Base-by-base conservation (phyloP, 2,797 vertebrate genomes). In the Lutjanus campechanus region DNA sequence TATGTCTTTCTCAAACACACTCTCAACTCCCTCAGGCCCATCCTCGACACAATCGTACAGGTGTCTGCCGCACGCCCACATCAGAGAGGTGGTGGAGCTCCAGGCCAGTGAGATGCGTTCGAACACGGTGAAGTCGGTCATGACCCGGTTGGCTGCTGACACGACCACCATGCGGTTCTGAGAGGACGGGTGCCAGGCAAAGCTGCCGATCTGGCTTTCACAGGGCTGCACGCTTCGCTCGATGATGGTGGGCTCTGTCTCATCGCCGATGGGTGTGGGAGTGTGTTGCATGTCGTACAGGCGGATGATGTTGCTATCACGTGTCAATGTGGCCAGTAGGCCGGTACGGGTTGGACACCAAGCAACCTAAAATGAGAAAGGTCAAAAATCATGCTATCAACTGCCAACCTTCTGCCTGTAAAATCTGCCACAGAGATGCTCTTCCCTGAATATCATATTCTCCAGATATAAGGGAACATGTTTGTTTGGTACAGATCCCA, bases 241-340 rank as follows among this genome's bases (percentile, higher is more conserved):
- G n/a, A 99, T 99, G 91, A 99, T 98, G 51, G 98, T 99, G 20
- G 98, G 98, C 92, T 99, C 98, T 0, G 97, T 98, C 95, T 99
- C 98, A 43, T 99, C 98, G 0, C 97, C 98, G 51, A 99, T 97
- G 50, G 98, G 98, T 0, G 98, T 97, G 5, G 98, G 98, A 0
- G 98, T 96, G 85, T 99, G 98, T 73, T 99, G 98, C 98, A 99
- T 99, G 94, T 99, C 98, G 55, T 99, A 99, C 6, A 99, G 95
- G 12, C 97, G 96, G 88, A 99, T 97, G 58, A 99, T 96, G 85
- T 98, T 98, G 91, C 97, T 98, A 92, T 99, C 98, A 12, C 97
- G 97, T 0, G 97, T 99, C 85, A 99, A 92, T 1, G 98, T 99
- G 55, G 98, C 98, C 63, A 99, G 90, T 19, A 99, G 93, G 47